Conservation (phyloP, 2,888 invertebrate genomes). For the Villa cingulata region DNA sequence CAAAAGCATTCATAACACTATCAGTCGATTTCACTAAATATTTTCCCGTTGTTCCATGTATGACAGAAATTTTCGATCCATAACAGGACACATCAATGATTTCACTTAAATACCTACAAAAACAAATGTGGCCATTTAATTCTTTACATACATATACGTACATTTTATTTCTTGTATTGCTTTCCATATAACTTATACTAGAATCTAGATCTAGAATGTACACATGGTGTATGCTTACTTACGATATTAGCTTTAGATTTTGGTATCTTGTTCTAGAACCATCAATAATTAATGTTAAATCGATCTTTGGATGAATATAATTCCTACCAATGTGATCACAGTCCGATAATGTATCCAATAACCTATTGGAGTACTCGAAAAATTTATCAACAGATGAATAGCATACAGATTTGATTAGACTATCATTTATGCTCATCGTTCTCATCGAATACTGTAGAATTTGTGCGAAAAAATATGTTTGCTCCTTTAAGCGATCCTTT, state of each 20-base stretch:
- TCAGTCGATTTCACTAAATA: slow-evolving; percentile 46
- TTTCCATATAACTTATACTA: no score
- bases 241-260: slow-evolving; percentile 43
- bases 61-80: slow-evolving; percentile 45
- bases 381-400: slow-evolving; percentile 39
- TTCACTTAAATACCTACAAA: slow-evolving; percentile 42
- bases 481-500: slow-evolving; percentile 22
- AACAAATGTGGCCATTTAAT: no score
- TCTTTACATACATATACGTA: no score
- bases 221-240: slow-evolving; percentile 19
- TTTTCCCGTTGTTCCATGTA: slow-evolving; percentile 48
- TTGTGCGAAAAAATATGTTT: slow-evolving; percentile 27
- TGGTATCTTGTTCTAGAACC: slow-evolving; percentile 44
- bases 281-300: slow-evolving; percentile 45
- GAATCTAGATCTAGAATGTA: slow-evolving; percentile 3
- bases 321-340: slow-evolving; percentile 11
- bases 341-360: slow-evolving; percentile 11
- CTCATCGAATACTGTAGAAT: slow-evolving; percentile 20
- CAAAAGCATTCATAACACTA: slow-evolving; percentile 39
- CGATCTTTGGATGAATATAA: slow-evolving; percentile 35
- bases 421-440: slow-evolving; percentile 20
- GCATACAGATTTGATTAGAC: slow-evolving; percentile 39
- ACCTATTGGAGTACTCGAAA: slow-evolving; percentile 40
- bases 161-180: no score
- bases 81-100: slow-evolving; percentile 43